A percentile compares a stretch with the other conserved stretches of the same genome.
These are phyloP conservation scores for Nannobrachium achirus DNA, from an alignment of 2,113 vertebrate genomes.

Conservation along the genomic window DNA sequence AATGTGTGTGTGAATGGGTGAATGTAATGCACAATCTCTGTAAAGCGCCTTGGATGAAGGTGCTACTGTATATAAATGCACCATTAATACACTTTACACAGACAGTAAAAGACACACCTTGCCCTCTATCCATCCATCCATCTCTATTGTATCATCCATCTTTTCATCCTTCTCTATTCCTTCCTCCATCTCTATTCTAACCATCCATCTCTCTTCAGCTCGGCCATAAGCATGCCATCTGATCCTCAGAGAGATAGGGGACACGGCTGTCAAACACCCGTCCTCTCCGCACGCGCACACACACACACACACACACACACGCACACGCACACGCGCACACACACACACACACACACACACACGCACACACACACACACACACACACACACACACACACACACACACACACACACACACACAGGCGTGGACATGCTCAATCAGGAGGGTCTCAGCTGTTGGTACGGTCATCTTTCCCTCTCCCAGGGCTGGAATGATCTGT, in stretches of 20 bases:
- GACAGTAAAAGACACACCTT: too few relatives aligned
- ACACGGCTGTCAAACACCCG: conserved; percentile 59
- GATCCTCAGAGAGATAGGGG: conserved; percentile 48
- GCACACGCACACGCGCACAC: conserved; percentile 15
- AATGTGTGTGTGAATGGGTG: too few relatives aligned
- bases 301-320: conserved; percentile 5
- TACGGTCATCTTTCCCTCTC: conserved; percentile 44
- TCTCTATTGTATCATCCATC: conserved; percentile 10
- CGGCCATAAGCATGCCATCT: conserved; percentile 58
- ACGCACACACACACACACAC: conserved; percentile 15
- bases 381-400: conserved; percentile 18
- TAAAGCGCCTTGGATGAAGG: too few relatives aligned
- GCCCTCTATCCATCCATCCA: conserved; percentile 43
- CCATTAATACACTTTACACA: too few relatives aligned
- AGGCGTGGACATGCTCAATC: conserved; percentile 54
- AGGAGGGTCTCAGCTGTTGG: conserved; percentile 67
- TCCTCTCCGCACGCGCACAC: conserved; percentile 29
- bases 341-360: neutral
- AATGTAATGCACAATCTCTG: too few relatives aligned
- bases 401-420: conserved; percentile 27
- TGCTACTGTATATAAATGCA: too few relatives aligned
- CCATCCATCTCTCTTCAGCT: conserved; percentile 42
- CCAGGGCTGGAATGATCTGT: conserved; percentile 56
- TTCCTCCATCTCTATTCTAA: conserved; percentile 35
- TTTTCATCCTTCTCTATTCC: conserved; percentile 17